These are phyloP conservation scores for Catharus minimus DNA, from an alignment of 2,113 vertebrate genomes.

Conservation along the genomic window DNA sequence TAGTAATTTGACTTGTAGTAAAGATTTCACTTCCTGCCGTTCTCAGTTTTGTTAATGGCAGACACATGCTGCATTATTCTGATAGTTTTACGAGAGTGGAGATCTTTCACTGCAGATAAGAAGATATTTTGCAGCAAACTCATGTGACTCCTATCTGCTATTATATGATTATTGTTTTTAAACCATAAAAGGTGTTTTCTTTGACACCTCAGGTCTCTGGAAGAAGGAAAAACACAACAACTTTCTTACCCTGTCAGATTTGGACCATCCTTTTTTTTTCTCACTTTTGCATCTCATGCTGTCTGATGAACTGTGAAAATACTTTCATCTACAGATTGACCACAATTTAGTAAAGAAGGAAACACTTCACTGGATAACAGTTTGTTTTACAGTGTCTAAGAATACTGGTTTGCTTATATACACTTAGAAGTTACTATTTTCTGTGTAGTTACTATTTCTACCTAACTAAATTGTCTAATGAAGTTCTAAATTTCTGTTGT, in stretches of 20 bases:
- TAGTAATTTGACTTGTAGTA: background rate
- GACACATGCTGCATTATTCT: background rate
- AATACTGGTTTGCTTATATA: background rate
- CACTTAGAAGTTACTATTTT: background rate
- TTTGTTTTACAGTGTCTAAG: background rate
- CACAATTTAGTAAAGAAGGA: background rate
- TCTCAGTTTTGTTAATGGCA: background rate
- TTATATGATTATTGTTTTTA: background rate
- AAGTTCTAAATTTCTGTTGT: background rate
- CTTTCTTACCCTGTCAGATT: background rate
- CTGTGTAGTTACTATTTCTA: background rate
- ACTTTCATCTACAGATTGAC: background rate
- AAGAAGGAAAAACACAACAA: background rate
- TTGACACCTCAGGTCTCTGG: background rate
- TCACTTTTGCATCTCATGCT: background rate
- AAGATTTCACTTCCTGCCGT: background rate
- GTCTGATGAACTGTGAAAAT: background rate
- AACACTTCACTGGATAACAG: background rate
- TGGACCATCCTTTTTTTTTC: background rate
- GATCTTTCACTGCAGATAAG: background rate
- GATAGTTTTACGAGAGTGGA: background rate
- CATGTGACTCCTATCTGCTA: background rate
- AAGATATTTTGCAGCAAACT: background rate
- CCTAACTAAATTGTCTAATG: background rate
- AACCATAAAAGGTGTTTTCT: background rate